phyloP scores from a whole-genome alignment of 1,140 invertebrate genomes.

The Bombus pyrosoma region DNA sequence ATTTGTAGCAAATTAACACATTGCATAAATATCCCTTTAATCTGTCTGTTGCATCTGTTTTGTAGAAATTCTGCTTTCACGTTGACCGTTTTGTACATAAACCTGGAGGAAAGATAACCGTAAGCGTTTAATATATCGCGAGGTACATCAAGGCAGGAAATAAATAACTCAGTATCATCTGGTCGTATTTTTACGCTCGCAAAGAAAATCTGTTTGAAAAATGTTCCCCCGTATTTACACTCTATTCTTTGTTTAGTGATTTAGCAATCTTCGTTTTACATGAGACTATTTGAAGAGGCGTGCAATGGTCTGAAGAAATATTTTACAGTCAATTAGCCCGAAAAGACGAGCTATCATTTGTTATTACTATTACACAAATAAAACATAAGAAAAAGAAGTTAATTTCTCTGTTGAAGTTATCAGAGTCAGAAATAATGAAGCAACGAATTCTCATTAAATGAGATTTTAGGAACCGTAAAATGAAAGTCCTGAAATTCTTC shows the following conservation, averaged over 20 bases:
- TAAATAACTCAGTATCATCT: conserved; percentile 43
- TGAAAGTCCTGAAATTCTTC: too few species aligned
- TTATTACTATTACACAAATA: too few species aligned
- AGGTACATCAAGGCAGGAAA: conserved; percentile 33
- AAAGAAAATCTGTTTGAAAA: conserved; percentile 10
- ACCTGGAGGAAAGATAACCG: conserved; percentile 29
- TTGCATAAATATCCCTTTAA: conserved; percentile 5
- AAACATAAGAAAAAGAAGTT: background rate
- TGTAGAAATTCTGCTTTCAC: background rate
- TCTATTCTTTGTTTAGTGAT: too few species aligned
- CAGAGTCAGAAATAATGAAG: background rate
- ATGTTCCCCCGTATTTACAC: conserved; percentile 20
- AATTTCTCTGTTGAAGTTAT: background rate
- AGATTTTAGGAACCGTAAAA: background rate
- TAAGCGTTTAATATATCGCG: conserved; percentile 45
- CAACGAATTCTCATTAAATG: background rate
- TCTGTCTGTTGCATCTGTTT: conserved; percentile 19
- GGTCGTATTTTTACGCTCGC: conserved; percentile 22
- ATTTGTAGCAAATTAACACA: background rate
- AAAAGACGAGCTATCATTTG: background rate
- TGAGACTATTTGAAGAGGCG: too few species aligned
- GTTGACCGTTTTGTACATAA: conserved; percentile 21
- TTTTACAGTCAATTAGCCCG: background rate
- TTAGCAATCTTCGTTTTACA: too few species aligned
- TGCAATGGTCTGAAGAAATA: too few species aligned